Conservation (phyloP, 2,113 vertebrate species). For the Globicephala melas region DNA sequence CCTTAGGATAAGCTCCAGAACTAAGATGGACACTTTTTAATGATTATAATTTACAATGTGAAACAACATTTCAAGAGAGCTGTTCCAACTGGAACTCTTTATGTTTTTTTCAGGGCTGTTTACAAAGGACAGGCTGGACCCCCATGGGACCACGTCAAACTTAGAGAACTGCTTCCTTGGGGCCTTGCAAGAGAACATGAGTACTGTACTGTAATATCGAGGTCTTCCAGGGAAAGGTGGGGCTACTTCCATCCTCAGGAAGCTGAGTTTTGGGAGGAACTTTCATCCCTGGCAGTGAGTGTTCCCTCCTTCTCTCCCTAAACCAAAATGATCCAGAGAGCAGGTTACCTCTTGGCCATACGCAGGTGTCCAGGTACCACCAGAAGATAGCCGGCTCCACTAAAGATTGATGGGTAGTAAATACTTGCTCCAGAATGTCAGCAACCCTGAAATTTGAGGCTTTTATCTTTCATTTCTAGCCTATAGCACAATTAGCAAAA, state of each 20-base stretch:
- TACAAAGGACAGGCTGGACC: not conserved
- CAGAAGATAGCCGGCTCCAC: not conserved
- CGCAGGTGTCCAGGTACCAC: too few relatives aligned
- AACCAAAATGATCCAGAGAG: not conserved
- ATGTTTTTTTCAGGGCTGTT: not conserved
- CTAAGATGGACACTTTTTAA: not conserved
- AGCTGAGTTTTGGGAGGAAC: not conserved
- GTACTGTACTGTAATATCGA: not conserved
- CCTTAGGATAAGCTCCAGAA: not conserved
- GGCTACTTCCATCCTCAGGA: not conserved
- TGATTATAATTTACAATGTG: not conserved
- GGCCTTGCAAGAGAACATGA: not conserved
- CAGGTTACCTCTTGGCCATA: not conserved
- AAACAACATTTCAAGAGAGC: not conserved
- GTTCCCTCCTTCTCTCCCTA: not conserved
- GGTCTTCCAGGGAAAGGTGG: not conserved
- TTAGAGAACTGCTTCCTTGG: not conserved
- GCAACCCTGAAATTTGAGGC: not conserved
- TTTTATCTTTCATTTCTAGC: not conserved
- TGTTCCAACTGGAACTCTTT: not conserved
- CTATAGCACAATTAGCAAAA: not conserved
- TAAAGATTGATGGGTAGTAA: not conserved
- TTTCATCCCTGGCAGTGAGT: not conserved
- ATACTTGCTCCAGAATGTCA: not conserved
- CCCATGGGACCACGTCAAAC: not conserved